A percentile compares a stretch with the other conserved stretches of the same genome.
These are phyloP conservation scores for Chaetodon trifascialis DNA, from an alignment of 2,113 vertebrate species.

Conservation along the genomic window DNA sequence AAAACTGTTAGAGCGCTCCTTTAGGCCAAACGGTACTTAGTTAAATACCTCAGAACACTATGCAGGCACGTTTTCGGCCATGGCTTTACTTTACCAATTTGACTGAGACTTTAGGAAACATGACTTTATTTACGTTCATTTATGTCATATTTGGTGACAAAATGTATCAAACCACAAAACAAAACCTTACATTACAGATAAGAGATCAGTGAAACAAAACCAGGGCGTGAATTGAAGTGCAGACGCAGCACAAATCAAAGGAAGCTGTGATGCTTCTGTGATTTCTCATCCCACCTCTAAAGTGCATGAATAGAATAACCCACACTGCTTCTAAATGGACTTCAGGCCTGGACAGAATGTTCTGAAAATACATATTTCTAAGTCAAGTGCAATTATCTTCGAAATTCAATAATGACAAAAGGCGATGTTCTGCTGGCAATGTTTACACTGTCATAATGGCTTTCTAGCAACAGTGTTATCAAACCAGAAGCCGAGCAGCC, in stretches of 20 bases:
- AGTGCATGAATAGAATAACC: conserved; percentile 35
- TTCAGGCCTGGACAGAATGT: conserved; percentile 29
- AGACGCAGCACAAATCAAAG: neutral
- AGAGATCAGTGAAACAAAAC: conserved; percentile 8
- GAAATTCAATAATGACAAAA: conserved; percentile 65
- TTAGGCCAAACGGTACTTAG: neutral
- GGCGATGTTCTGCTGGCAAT: conserved; percentile 34
- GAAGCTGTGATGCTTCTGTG: conserved; percentile 6
- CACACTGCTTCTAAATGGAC: conserved; percentile 37
- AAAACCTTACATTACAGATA: neutral
- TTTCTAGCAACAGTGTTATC: conserved; percentile 55
- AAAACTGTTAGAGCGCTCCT: neutral
- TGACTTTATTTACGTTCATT: neutral
- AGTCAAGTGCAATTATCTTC: conserved; percentile 61
- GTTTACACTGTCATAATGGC: conserved; percentile 62
- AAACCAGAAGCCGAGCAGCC: conserved; percentile 28
- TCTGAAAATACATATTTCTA: conserved; percentile 58
- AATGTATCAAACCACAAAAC: conserved; percentile 7
- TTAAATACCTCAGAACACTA: neutral
- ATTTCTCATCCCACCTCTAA: conserved; percentile 6
- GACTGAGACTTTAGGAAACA: neutral
- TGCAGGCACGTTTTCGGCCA: neutral
- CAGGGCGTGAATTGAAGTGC: neutral
- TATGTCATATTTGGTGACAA: neutral
- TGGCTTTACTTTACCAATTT: neutral